Conservation (phyloP, 2,113 vertebrate species). For the Coreoperca whiteheadi region DNA sequence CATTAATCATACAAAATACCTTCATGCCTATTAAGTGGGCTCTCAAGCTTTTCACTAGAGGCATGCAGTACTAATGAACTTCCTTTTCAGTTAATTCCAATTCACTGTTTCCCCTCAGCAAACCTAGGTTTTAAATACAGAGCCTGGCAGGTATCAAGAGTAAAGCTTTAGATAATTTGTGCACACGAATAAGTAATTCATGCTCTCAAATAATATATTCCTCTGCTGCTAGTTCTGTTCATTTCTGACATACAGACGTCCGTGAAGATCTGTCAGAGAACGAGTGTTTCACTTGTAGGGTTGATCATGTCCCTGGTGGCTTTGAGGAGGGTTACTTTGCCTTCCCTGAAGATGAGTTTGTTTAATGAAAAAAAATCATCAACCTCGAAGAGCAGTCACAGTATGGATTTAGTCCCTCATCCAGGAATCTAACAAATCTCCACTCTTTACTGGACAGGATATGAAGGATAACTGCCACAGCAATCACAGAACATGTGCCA, state of each 20-base stretch:
- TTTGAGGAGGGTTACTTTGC: conserved; percentile 29
- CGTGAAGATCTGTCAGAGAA: conserved; percentile 14
- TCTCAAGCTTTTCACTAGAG: conserved; percentile 34
- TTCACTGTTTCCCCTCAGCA: conserved; percentile 13
- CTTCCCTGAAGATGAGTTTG: conserved; percentile 53
- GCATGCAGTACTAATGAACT: conserved; percentile 40
- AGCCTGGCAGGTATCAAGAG: conserved; percentile 8
- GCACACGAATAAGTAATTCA: neutral
- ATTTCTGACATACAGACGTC: conserved; percentile 18
- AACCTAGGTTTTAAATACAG: conserved; percentile 2
- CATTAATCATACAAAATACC: conserved; percentile 64
- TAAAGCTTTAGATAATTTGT: conserved; percentile 2
- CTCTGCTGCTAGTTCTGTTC: neutral
- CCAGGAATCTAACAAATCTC: conserved; percentile 55
- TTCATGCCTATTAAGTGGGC: conserved; percentile 55
- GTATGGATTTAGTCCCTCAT: conserved; percentile 55
- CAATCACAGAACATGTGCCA: conserved; percentile 58
- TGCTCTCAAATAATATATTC: conserved; percentile 7
- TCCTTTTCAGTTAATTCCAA: conserved; percentile 46
- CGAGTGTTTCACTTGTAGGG: conserved; percentile 27
- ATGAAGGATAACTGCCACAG: conserved; percentile 70
- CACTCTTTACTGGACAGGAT: conserved; percentile 58
- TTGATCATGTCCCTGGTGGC: conserved; percentile 10
- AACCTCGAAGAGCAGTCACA: conserved; percentile 36
- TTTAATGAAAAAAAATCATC: conserved; percentile 58